A percentile compares a stretch with the other conserved stretches of the same genome.
phyloP scores from a whole-genome alignment of 2,797 vertebrate genomes.

The Vultur gryphus region DNA sequence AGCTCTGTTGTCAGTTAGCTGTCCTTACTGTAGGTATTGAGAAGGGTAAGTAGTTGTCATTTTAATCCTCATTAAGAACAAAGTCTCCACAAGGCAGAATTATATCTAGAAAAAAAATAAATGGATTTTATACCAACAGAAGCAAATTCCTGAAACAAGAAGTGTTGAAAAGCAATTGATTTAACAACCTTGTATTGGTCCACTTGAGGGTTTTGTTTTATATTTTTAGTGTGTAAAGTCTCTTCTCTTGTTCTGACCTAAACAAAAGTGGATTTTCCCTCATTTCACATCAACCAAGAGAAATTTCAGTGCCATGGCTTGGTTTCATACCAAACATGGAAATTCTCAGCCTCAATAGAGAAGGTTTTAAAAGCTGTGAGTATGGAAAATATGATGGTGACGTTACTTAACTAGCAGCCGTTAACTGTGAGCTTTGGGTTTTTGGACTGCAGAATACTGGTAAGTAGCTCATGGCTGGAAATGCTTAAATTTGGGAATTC shows the following conservation, averaged over 20 bases:
- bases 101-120: background rate
- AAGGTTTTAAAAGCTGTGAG: background rate
- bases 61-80: background rate
- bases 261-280: background rate
- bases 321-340: background rate
- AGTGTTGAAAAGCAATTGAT: background rate
- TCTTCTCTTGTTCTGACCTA: background rate
- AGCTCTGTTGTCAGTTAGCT: slow-evolving; percentile 3
- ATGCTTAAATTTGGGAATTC: background rate
- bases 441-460: background rate
- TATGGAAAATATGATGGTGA: slow-evolving; percentile 9
- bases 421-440: background rate
- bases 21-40: background rate
- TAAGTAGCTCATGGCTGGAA: background rate
- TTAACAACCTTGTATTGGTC: background rate
- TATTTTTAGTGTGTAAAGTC: background rate
- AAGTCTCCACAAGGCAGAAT: background rate
- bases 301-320: background rate
- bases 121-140: background rate
- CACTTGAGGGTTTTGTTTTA: background rate
- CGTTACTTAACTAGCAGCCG: background rate
- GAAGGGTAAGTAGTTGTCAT: slow-evolving; percentile 13
- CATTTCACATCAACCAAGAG: background rate
- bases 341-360: background rate
- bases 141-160: background rate